Evolutionary conservation across 2,113 vertebrate species (phyloP).

Genomic region (Setophaga kirtlandii): DNA sequence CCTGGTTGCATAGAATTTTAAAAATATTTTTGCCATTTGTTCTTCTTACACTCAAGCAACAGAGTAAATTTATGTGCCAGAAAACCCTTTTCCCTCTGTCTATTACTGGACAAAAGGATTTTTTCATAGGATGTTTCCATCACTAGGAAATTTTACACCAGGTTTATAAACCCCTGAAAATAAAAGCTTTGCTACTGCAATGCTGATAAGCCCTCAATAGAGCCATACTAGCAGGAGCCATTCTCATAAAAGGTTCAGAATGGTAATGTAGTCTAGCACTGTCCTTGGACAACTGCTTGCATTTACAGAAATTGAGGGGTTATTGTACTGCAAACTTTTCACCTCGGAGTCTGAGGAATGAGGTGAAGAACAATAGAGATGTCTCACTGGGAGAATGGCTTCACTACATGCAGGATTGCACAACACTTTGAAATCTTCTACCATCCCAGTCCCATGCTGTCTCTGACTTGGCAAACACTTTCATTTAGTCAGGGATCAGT

Average conservation of each 20-base stretch:
- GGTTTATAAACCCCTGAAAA: slow-evolving; percentile 12
- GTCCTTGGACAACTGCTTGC: slow-evolving; percentile 40
- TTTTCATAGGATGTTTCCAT: not conserved
- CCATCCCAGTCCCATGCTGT: slow-evolving; percentile 62
- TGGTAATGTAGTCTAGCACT: not conserved
- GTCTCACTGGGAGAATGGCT: slow-evolving; percentile 34
- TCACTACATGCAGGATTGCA: slow-evolving; percentile 40
- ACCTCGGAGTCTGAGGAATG: slow-evolving; percentile 31
- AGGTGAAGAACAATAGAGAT: slow-evolving; percentile 62
- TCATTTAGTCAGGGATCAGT: slow-evolving; percentile 77
- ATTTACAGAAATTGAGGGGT: slow-evolving; percentile 61
- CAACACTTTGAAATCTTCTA: slow-evolving; percentile 67
- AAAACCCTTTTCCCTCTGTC: not conserved
- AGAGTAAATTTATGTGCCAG: not conserved
- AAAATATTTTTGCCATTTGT: not conserved
- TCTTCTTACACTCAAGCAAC: not conserved
- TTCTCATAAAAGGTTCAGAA: not conserved
- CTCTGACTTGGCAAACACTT: slow-evolving; percentile 57
- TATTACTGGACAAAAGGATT: not conserved
- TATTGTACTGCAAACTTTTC: slow-evolving; percentile 63
- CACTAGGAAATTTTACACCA: not conserved
- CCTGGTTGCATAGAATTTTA: not conserved
- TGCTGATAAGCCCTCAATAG: not conserved
- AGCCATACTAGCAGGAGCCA: not conserved
- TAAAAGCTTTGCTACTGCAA: not conserved